phyloP scores from a whole-genome alignment of 2,797 vertebrate species.

The Podarcis siculus region DNA sequence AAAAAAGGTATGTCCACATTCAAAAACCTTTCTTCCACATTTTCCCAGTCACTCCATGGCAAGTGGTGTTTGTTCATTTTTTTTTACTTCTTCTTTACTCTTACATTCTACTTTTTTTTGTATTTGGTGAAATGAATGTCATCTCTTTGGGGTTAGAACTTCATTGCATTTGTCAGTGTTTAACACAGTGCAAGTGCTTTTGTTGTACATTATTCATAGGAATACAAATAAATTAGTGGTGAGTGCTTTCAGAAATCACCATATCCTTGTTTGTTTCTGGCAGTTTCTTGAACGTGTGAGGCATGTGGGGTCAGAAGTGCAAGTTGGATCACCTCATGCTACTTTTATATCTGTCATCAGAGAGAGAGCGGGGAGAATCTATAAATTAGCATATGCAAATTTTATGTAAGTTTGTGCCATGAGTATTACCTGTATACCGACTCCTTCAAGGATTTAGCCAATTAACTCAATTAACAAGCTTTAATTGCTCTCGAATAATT shows the following conservation, averaged over 20 bases:
- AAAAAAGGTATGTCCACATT: neutral
- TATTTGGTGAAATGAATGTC: neutral
- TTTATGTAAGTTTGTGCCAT: too few species aligned
- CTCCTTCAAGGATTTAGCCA: too few species aligned
- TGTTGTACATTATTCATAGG: neutral
- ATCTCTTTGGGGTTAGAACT: neutral
- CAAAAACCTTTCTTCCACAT: neutral
- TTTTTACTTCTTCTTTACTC: neutral
- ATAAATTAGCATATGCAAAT: too few species aligned
- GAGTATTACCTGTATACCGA: too few species aligned
- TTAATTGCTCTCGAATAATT: neutral
- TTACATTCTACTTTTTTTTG: neutral
- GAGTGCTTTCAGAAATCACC: neutral
- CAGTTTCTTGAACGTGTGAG: neutral
- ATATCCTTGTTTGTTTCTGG: neutral
- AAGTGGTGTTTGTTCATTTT: too few species aligned
- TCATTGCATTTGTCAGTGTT: neutral
- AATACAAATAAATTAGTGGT: conserved; percentile 1
- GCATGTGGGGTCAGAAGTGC: neutral
- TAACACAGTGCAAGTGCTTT: neutral
- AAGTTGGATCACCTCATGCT: too few species aligned
- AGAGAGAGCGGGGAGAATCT: neutral
- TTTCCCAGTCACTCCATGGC: neutral
- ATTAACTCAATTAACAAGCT: too few species aligned
- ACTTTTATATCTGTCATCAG: neutral